Conservation (phyloP, 2,888 invertebrate genomes). For the Yponomeuta cagnagella region DNA sequence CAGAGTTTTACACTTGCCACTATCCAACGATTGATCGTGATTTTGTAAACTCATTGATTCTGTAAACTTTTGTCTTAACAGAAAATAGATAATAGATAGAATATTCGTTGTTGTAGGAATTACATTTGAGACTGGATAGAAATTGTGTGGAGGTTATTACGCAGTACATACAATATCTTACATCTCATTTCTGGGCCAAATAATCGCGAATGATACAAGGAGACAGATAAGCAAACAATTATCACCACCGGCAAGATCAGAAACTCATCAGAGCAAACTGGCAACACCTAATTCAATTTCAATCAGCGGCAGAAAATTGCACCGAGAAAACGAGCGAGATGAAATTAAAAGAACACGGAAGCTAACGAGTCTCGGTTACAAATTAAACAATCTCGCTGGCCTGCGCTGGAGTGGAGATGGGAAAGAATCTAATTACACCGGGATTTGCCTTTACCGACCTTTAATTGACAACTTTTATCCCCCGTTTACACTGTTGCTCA, state of each 20-base stretch:
- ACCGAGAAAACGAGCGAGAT: conserved; percentile 47
- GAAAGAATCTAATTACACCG: conserved; percentile 72
- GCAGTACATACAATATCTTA: too few relatives aligned
- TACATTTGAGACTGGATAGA: too few relatives aligned
- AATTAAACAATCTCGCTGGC: conserved; percentile 68
- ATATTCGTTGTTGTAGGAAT: too few relatives aligned
- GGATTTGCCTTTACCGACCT: conserved; percentile 61
- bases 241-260: conserved; percentile 16
- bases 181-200: not conserved
- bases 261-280: conserved; percentile 17
- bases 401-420: conserved; percentile 39
- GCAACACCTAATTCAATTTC: conserved; percentile 47
- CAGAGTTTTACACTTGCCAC: too few relatives aligned
- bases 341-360: conserved; percentile 60
- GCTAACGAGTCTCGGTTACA: conserved; percentile 73
- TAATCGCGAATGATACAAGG: not conserved
- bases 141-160: too few relatives aligned
- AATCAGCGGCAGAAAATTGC: conserved; percentile 49
- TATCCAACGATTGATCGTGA: too few relatives aligned
- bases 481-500: not conserved
- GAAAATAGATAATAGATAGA: too few relatives aligned
- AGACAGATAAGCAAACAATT: conserved; percentile 14
- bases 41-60: too few relatives aligned
- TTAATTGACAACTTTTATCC: conserved; percentile 68
- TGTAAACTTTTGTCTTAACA: too few relatives aligned